Evolutionary conservation across 2,888 invertebrate species (phyloP).

Genomic region (Sceliomorpha sp.): DNA sequence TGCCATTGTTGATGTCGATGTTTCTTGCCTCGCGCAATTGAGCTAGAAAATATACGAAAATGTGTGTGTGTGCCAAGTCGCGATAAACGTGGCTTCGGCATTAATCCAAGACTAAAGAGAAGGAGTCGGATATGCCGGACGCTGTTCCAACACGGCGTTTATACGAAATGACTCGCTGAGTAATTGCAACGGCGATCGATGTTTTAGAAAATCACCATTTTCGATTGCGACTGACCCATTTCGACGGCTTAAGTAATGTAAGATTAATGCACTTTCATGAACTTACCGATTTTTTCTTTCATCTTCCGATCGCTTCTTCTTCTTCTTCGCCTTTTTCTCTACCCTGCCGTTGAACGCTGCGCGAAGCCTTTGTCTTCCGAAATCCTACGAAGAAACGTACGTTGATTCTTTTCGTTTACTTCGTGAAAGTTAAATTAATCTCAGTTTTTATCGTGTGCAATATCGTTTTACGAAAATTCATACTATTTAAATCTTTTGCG

Average conservation of each 20-base stretch:
- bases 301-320: conserved; percentile 43
- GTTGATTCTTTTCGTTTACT: too few species aligned
- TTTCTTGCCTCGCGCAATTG: conserved; percentile 21
- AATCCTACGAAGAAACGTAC: conserved; percentile 24
- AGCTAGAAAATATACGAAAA: conserved; percentile 15
- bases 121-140: conserved; percentile 14
- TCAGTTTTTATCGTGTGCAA: too few species aligned
- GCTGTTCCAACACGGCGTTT: conserved; percentile 19
- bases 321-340: too few species aligned
- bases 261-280: conserved; percentile 16
- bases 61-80: conserved; percentile 39
- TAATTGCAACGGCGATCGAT: conserved; percentile 18
- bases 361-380: conserved; percentile 28
- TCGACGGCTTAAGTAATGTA: conserved; percentile 3
- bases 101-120: conserved; percentile 23
- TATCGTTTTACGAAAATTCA: too few species aligned
- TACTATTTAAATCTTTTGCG: too few species aligned
- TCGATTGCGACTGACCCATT: background rate
- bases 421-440: too few species aligned
- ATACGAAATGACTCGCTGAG: conserved; percentile 15
- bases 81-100: conserved; percentile 21
- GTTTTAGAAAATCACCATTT: background rate
- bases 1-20: conserved; percentile 26
- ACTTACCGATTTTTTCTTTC: conserved; percentile 32
- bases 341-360: conserved; percentile 35